phyloP scores from a whole-genome alignment of 2,888 invertebrate genomes.

The Abrostola triplasia region DNA sequence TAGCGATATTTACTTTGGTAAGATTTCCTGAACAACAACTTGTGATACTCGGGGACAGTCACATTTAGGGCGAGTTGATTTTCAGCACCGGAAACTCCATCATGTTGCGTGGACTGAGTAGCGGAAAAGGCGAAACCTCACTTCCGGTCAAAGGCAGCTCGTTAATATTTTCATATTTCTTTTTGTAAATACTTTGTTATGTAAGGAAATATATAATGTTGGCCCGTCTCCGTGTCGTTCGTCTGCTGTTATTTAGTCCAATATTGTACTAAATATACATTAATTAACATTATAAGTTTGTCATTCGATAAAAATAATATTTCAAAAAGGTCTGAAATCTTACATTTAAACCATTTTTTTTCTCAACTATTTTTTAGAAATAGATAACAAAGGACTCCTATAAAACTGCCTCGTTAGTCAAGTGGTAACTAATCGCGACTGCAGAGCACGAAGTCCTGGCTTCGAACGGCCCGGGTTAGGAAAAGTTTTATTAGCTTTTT shows the following conservation, averaged over 20 bases:
- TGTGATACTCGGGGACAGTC: constrained; percentile 49
- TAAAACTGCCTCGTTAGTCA: no score
- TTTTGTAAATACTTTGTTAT: constrained; percentile 33
- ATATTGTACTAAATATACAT: no score
- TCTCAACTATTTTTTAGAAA: no score
- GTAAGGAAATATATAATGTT: constrained; percentile 21
- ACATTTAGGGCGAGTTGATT: constrained; percentile 58
- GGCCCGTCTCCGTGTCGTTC: constrained; percentile 3
- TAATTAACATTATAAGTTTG: no score
- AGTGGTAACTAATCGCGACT: no score
- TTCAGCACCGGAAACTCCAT: constrained; percentile 66
- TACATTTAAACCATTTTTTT: no score
- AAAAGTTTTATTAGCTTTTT: no score
- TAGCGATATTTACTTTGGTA: constrained; percentile 20
- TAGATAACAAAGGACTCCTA: no score
- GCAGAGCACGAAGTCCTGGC: no score
- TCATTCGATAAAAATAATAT: no score
- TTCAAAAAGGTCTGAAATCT: no score
- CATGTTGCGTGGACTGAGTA: constrained; percentile 70
- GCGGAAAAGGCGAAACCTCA: constrained; percentile 71
- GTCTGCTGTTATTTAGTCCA: neutral
- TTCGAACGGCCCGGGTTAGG: no score
- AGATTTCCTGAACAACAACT: constrained; percentile 55
- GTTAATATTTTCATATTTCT: constrained; percentile 60
- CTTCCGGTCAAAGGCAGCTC: constrained; percentile 63